Evolutionary conservation across 2,888 invertebrate genomes (phyloP), one percentile per base, ranked within the genome.

Genomic region (Dicyrtomina minuta): DNA sequence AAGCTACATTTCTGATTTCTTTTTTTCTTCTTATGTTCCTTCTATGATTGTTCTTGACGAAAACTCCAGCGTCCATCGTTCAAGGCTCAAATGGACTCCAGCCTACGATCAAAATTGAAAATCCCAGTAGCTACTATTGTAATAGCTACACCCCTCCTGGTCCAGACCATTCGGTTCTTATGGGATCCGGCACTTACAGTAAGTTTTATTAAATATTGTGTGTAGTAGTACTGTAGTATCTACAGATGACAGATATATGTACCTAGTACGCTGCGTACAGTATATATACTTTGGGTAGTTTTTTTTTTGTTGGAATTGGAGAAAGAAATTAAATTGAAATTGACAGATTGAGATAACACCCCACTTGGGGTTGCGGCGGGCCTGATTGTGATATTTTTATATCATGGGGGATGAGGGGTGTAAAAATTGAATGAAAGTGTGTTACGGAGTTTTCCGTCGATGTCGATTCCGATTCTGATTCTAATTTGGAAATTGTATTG

Each of bases 1-100:
- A 24, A 60, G 60, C 43, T 24, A 12, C 41, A 17, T 58, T 33
- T 41, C 17, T 44, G 20, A 44, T 60, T 60, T 51, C 24, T 5
- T 55, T 55, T 10, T n/a, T 55, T 26, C 13, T 46, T 46, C 20
- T 20, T 33, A 33, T 33, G 33, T 33, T 33, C 33, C 8, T 33
- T 33, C 3, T 55, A 6, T 55, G 4, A 55, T 59, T 59, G n/a
- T n/a, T n/a, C n/a, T n/a, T n/a, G n/a, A n/a, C n/a, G n/a, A 33
- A 3, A 33, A 33, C 33, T 70, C 79, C 87, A 96, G 96, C 94
- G 79, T 96, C 96, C 81, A 96, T 96, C 82, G 89, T 96, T 83
- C 93, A 92, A 84, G 94, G 94, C 84, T 88, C 91, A 76, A 90
- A 85, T 79, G 85, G 85, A 70, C 81, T 82, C 79, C 82, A 88